Percentiles rank a stretch among this genome's conserved stretches.
Conservation (phyloP, 2,797 vertebrate genomes). For the Amazona finschi region DNA sequence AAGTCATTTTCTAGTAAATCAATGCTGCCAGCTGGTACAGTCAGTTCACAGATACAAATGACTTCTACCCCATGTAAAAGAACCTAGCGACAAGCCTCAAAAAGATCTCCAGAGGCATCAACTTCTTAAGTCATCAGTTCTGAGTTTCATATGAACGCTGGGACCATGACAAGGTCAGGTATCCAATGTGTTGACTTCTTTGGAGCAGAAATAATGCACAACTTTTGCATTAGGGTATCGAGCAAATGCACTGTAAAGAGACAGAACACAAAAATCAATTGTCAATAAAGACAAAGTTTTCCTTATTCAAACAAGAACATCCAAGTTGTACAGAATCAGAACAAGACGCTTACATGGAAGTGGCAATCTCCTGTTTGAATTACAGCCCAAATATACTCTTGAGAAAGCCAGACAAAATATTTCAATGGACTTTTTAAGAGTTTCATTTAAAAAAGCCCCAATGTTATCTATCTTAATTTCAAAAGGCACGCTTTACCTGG, state of each 20-base stretch:
- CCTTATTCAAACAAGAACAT: neutral
- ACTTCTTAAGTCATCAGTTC: neutral
- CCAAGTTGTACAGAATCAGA: neutral
- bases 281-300: neutral
- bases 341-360: neutral
- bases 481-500: neutral
- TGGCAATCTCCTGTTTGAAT: neutral
- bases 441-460: neutral
- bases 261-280: slow-evolving; percentile 9
- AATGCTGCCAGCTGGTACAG: neutral
- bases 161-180: slow-evolving; percentile 64
- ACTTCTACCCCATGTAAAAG: neutral
- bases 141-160: neutral
- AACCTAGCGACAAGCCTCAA: slow-evolving; percentile 26
- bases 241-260: slow-evolving; percentile 88
- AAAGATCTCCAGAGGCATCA: neutral
- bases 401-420: neutral
- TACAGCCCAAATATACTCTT: neutral
- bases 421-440: neutral
- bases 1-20: slow-evolving; percentile 6
- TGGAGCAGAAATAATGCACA: slow-evolving; percentile 99
- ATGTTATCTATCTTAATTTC: neutral
- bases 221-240: slow-evolving; percentile 95
- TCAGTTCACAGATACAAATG: slow-evolving; percentile 28
- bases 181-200: slow-evolving; percentile 82